Conservation (phyloP, 2,113 vertebrate species). For the Cinclus cinclus region DNA sequence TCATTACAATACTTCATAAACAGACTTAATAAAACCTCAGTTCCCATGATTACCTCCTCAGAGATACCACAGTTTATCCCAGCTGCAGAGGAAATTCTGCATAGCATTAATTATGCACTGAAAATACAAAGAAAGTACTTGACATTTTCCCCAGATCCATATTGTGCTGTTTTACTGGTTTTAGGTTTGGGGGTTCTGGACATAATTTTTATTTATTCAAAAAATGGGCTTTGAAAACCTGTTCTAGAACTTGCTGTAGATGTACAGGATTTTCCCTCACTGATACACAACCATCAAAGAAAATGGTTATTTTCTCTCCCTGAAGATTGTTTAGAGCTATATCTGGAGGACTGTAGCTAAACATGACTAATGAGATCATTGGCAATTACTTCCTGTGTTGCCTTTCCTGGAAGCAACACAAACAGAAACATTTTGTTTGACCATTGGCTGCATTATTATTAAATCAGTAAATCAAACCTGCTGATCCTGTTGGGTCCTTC, state of each 20-base stretch:
- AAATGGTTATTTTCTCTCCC: neutral
- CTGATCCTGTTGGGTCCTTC: neutral
- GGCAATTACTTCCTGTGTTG: neutral
- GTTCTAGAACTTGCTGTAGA: neutral
- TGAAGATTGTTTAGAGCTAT: neutral
- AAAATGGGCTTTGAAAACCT: neutral
- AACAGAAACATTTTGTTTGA: neutral
- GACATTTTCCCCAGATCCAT: slow-evolving; percentile 32
- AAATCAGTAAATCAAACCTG: neutral
- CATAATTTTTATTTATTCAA: neutral
- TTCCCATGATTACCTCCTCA: slow-evolving; percentile 40
- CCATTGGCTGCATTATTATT: neutral
- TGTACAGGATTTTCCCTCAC: neutral
- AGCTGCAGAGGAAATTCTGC: slow-evolving; percentile 49
- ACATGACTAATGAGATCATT: neutral
- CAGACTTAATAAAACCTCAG: slow-evolving; percentile 38
- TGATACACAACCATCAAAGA: neutral
- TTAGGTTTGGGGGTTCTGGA: neutral
- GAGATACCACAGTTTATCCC: slow-evolving; percentile 31
- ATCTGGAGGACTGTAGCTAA: neutral
- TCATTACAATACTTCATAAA: slow-evolving; percentile 22
- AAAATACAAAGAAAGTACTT: slow-evolving; percentile 52
- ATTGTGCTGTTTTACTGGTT: neutral
- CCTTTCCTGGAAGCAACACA: slow-evolving; percentile 21
- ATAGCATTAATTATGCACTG: slow-evolving; percentile 45